Base-by-base conservation (phyloP, 1,140 invertebrate genomes). In the Brachionus rotundiformis region DNA sequence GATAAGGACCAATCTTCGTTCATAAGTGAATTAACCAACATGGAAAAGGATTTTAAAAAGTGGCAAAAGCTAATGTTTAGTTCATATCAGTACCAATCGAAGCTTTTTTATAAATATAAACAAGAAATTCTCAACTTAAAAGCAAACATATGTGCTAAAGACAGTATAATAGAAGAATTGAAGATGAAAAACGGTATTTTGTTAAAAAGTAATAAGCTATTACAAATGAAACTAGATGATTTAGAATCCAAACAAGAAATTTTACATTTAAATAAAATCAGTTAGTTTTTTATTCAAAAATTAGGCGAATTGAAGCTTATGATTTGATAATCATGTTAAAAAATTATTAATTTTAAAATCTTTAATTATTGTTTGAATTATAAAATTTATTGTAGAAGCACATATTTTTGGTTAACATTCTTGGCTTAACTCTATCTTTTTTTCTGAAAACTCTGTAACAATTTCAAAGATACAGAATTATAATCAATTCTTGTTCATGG, bases 31-130 rank as follows among this genome's bases (percentile, higher is more conserved):
- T n/a, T 76, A 2, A 49, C 44, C 25, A 49, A 16, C 31, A 76
- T 76, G 41, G 73, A 76, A 29, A 23, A 31, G 11, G 49, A 81
- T 29, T 61, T 41, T 47, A 61, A 81, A 8, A n/a, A 41, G 23
- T 81, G 77, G 77, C 77, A 81, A 68, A 61, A 63, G 19, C 16
- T 41, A 4, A 68, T 68, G 77, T 81, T 81, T 27, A 81, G 54
- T 29, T 63, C 49, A 1, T 81, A 81, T 81, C 77, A 81, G 29
- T 27, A n/a, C 29, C 77, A 81, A 63, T 44, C 77, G 10, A 41
- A 63, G 23, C 16, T 81, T 44, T 81, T 81, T 36, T 47, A 6
- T 39, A 61, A 63, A 11, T 47, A 63, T 19, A 81, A 81, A 31
- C 49, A 81, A 16, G 77, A 81, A 16, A 81, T 81, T n/a, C 16